Conservation (phyloP, 2,113 vertebrate genomes). For the Girardinichthys multiradiatus region DNA sequence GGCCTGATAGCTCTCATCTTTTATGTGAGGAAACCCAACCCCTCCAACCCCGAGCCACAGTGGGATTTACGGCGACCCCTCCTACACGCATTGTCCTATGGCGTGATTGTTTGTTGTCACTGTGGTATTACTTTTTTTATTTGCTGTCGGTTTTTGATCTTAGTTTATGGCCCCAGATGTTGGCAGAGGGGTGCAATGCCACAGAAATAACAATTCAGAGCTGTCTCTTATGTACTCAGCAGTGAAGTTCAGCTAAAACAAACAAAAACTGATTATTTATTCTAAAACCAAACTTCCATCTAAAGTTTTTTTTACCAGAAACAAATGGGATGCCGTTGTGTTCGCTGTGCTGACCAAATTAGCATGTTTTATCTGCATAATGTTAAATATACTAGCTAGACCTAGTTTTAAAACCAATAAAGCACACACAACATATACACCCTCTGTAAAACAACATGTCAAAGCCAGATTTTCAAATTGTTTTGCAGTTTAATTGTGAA, state of each 20-base stretch:
- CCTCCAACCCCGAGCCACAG: slow-evolving; percentile 9
- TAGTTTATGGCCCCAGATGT: slow-evolving; percentile 73
- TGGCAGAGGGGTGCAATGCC: slow-evolving; percentile 56
- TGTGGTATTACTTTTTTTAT: slow-evolving; percentile 58
- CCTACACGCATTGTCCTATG: slow-evolving; percentile 44
- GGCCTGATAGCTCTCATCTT: slow-evolving; percentile 17
- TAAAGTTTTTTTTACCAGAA: neutral
- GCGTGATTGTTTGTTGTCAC: slow-evolving; percentile 62
- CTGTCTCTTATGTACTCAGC: slow-evolving; percentile 58
- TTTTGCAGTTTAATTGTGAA: too few species aligned
- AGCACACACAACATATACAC: neutral
- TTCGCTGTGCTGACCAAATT: neutral
- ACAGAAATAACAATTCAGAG: slow-evolving; percentile 43
- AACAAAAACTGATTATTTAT: slow-evolving; percentile 49
- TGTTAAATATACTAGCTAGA: neutral
- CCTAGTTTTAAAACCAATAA: neutral
- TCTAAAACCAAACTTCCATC: slow-evolving; percentile 11
- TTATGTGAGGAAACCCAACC: slow-evolving; percentile 18
- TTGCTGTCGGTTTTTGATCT: slow-evolving; percentile 63
- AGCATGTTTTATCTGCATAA: neutral
- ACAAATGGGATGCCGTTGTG: neutral
- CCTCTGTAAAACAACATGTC: neutral
- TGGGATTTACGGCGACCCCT: slow-evolving; percentile 22
- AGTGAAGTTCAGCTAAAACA: slow-evolving; percentile 46
- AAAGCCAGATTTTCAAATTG: too few species aligned